phyloP scores from a whole-genome alignment of 2,888 invertebrate genomes.

The Hirtodrosophila histrioides region DNA sequence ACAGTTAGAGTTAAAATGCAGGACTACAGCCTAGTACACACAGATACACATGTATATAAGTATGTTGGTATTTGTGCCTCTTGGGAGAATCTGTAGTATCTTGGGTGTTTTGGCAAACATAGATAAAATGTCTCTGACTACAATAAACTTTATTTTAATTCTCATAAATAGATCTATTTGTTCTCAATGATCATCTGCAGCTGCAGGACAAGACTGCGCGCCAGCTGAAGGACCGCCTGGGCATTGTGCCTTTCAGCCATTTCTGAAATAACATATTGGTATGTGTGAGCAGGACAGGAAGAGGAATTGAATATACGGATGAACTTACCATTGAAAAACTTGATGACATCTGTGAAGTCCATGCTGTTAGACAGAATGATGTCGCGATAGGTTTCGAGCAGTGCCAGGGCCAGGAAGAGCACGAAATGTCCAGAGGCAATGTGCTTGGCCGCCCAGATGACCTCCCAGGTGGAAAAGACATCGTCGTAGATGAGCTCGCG shows the following conservation, averaged over 20 bases:
- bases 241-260: conserved; percentile 98
- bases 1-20: conserved; percentile 19
- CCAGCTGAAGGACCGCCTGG: conserved; percentile 91
- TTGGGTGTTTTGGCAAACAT: conserved; percentile 35
- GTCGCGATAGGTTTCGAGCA: conserved; percentile 96
- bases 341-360: conserved; percentile 99
- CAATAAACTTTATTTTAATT: conserved; percentile 1
- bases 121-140: conserved; percentile 23
- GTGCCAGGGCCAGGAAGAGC: conserved; percentile 95
- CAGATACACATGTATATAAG: conserved; percentile 9
- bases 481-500: conserved; percentile 96
- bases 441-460: conserved; percentile 96
- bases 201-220: conserved; percentile 94
- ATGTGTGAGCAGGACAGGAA: neutral
- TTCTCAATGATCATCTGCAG: conserved; percentile 96
- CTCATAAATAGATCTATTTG: conserved; percentile 86
- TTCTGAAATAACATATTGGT: conserved; percentile 86
- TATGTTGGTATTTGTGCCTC: conserved; percentile 29
- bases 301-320: neutral
- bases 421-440: conserved; percentile 95
- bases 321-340: conserved; percentile 96
- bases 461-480: conserved; percentile 97
- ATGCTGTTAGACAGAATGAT: conserved; percentile 97
- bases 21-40: conserved; percentile 17
- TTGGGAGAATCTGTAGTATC: conserved; percentile 35